Conservation (phyloP, 37 sponge, comb jelly and placozoan species). For the Amphimedon queenslandica region DNA sequence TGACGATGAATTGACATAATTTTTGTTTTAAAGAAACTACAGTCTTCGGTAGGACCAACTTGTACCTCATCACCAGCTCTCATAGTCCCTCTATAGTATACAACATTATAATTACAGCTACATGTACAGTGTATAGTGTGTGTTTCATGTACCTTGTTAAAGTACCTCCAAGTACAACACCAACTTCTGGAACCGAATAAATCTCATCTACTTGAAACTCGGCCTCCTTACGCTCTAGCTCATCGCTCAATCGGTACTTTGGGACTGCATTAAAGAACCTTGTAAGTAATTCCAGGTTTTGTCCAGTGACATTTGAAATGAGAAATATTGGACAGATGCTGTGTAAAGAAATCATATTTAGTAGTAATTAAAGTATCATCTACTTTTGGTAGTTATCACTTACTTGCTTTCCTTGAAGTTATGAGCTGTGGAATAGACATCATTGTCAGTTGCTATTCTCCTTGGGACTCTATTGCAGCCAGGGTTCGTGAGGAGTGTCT, state of each 20-base stretch:
- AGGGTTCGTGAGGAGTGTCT: constrained; percentile 41
- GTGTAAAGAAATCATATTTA: constrained; percentile 2
- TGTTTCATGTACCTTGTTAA: constrained; percentile 49
- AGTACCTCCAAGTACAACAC: constrained; percentile 85
- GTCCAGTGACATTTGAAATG: constrained; percentile 88
- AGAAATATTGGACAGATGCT: constrained; percentile 83
- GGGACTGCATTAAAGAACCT: constrained; percentile 85
- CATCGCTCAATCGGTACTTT: constrained; percentile 39
- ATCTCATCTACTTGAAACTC: constrained; percentile 94
- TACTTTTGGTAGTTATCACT: neutral
- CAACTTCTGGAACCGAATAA: constrained; percentile 81
- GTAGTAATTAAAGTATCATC: neutral
- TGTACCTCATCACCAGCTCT: constrained; percentile 74
- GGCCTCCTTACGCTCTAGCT: constrained; percentile 51
- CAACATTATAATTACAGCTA: no score
- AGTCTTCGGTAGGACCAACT: constrained; percentile 80
- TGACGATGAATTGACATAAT: constrained; percentile 79
- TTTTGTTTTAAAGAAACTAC: constrained; percentile 41
- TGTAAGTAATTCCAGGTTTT: constrained; percentile 73
- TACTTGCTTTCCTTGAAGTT: constrained; percentile 49
- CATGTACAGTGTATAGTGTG: neutral
- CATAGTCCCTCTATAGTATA: constrained; percentile 70
- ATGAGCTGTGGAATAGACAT: constrained; percentile 66
- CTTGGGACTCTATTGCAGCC: constrained; percentile 48
- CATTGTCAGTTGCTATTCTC: constrained; percentile 42